phyloP scores from a whole-genome alignment of 2,113 vertebrate genomes.

The Daboia siamensis region DNA sequence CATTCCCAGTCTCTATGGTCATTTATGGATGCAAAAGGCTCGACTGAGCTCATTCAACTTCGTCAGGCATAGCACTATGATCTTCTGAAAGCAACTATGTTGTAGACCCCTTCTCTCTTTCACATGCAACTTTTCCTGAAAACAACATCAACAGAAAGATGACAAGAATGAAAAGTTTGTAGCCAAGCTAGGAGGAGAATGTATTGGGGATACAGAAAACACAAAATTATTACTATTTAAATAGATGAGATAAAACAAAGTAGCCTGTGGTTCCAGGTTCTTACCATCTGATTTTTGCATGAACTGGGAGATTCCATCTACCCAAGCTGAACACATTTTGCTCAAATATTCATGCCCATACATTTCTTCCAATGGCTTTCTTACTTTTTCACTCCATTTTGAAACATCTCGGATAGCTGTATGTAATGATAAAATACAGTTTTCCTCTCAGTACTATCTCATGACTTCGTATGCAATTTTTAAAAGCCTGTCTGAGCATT shows the following conservation, averaged over 20 bases:
- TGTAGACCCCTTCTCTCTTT: neutral
- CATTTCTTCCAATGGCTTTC: conserved; percentile 82
- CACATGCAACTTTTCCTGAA: neutral
- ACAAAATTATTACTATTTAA: neutral
- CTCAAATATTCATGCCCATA: conserved; percentile 81
- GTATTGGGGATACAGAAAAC: neutral
- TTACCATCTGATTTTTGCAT: conserved; percentile 75
- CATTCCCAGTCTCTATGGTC: neutral
- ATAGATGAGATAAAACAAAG: neutral
- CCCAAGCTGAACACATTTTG: conserved; percentile 82
- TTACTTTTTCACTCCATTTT: conserved; percentile 82
- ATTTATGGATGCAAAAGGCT: neutral
- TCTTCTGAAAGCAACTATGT: neutral
- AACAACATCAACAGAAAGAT: neutral
- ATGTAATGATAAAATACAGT: conserved; percentile 22
- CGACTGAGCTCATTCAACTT: neutral
- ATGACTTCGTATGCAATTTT: neutral
- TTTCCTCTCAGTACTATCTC: neutral
- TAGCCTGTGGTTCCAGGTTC: neutral
- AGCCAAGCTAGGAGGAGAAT: neutral
- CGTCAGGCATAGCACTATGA: neutral
- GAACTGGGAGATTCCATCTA: conserved; percentile 77
- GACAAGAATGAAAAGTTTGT: neutral
- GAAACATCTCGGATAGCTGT: conserved; percentile 85
- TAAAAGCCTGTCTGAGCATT: neutral